Evolutionary conservation across 2,797 vertebrate species (phyloP).

Genomic region (Sorex maritimensis): DNA sequence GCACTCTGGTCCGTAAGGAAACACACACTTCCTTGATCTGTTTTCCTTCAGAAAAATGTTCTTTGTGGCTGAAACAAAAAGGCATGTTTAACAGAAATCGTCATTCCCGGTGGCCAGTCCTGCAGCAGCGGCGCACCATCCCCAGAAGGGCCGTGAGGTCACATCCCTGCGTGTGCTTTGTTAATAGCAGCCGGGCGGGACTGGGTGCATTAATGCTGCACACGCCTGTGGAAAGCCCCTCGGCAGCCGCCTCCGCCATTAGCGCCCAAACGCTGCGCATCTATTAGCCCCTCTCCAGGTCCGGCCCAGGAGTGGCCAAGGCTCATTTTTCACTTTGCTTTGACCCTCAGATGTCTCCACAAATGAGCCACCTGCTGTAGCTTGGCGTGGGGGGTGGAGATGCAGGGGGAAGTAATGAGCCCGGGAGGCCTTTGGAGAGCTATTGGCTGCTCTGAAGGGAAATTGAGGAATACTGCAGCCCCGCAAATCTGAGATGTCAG

Average conservation of each 20-base stretch:
- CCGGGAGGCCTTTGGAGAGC: not conserved
- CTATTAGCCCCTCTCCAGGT: not conserved
- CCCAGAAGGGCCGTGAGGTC: not conserved
- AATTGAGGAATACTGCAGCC: conserved; percentile 66
- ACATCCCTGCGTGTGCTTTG: fast-evolving
- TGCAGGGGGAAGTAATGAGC: conserved; percentile 33
- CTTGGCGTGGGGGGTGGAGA: not conserved
- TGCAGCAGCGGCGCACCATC: not conserved
- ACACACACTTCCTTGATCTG: not conserved
- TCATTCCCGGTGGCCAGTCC: not conserved
- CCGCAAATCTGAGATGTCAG: conserved; percentile 75
- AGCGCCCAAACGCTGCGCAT: fast-evolving
- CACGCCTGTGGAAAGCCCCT: fast-evolving
- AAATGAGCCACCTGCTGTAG: conserved; percentile 65
- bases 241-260: not conserved
- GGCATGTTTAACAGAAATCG: not conserved
- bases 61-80: not conserved
- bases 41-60: conserved; percentile 35
- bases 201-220: no score
- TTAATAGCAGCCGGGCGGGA: fast-evolving
- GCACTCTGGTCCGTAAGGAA: not conserved
- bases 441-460: conserved; percentile 59
- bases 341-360: conserved; percentile 37
- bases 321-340: conserved; percentile 52
- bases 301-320: not conserved